A percentile compares a stretch with the other conserved stretches of the same genome.
These are phyloP conservation scores for Holacanthella duospinosa DNA, from an alignment of 2,888 invertebrate species.

Conservation along the genomic window DNA sequence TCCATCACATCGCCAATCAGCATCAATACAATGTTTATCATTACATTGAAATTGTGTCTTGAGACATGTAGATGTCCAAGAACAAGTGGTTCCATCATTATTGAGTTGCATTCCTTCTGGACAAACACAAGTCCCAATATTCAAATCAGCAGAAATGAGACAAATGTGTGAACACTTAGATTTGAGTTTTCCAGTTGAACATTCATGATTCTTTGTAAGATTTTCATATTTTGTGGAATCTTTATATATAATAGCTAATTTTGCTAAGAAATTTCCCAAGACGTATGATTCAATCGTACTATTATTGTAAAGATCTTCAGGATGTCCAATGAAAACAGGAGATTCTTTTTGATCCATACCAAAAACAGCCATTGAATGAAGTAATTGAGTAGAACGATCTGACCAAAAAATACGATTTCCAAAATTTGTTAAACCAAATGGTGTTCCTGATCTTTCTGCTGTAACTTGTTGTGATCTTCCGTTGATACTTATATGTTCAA, in stretches of 20 bases:
- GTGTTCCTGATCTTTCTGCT: constrained; percentile 1
- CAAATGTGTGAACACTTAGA: constrained; percentile 42
- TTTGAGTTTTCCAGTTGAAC: constrained; percentile 12
- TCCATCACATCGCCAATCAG: constrained; percentile 1
- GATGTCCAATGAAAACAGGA: constrained; percentile 20
- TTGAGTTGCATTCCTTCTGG: constrained; percentile 39
- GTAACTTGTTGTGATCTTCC: constrained; percentile 12
- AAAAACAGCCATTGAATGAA: constrained; percentile 10
- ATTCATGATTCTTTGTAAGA: constrained; percentile 25
- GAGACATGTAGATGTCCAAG: neutral
- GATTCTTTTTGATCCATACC: constrained; percentile 10
- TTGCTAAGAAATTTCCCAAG: constrained; percentile 25
- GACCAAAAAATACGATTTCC: constrained; percentile 31
- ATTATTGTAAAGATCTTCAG: constrained; percentile 4
- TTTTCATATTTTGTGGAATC: constrained; percentile 17
- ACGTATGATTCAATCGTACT: constrained; percentile 10
- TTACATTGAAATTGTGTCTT: constrained; percentile 3
- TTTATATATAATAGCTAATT: constrained; percentile 22
- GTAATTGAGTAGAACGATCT: constrained; percentile 25
- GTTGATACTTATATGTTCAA: constrained; percentile 24
- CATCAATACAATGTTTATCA: neutral
- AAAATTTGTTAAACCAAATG: constrained; percentile 25
- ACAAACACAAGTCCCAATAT: constrained; percentile 39
- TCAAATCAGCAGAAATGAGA: constrained; percentile 37
- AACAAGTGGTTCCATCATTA: neutral